phyloP scores from a whole-genome alignment of 2,797 vertebrate genomes.

The Emys orbicularis region DNA sequence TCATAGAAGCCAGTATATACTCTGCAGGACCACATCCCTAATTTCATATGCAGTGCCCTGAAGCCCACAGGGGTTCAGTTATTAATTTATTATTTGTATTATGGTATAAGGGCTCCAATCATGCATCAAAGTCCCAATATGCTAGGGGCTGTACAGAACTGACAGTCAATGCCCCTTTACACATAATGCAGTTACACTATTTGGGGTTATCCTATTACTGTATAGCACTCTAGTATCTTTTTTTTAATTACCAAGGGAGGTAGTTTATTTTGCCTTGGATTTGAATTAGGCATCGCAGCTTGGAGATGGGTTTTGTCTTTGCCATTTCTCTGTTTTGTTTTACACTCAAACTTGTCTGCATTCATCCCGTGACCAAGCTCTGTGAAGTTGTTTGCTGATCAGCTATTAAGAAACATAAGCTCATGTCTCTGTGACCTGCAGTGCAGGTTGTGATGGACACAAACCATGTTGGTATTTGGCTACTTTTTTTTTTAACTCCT shows the following conservation, averaged over 20 bases:
- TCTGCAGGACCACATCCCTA: neutral
- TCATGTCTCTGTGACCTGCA: neutral
- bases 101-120: neutral
- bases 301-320: neutral
- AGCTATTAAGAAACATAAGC: rapidly evolving
- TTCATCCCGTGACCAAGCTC: rapidly evolving
- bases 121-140: neutral
- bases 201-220: neutral
- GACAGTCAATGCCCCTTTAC: neutral
- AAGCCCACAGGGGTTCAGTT: neutral
- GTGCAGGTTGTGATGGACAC: conserved; percentile 1
- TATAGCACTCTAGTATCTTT: neutral
- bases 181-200: neutral
- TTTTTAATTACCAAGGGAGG: neutral
- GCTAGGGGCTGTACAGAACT: neutral
- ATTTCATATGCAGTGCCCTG: neutral
- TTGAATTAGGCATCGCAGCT: neutral
- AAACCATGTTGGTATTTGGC: neutral
- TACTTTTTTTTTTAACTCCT: neutral
- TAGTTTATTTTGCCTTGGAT: neutral
- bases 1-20: too few relatives aligned
- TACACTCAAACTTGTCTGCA: neutral
- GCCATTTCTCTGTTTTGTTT: neutral
- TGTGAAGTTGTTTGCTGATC: neutral
- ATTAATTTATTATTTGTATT: neutral